These are phyloP conservation scores for Illadopsis cleaveri DNA, from an alignment of 2,113 vertebrate species.

Conservation along the genomic window DNA sequence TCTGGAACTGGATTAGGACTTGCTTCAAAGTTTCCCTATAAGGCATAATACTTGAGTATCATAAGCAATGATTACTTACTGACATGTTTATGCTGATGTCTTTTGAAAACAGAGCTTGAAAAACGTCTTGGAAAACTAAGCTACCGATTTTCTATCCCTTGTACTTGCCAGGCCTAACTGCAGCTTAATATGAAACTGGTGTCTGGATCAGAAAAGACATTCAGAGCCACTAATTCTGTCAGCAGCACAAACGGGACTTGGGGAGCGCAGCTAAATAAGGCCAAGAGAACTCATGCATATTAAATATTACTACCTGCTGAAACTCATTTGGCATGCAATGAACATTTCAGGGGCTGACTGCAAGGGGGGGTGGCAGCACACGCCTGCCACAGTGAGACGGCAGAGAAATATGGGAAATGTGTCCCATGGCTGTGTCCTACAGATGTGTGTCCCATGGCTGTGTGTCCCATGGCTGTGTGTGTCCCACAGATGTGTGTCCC, in stretches of 20 bases:
- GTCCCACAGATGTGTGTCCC: fast-evolving
- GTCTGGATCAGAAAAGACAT: neutral
- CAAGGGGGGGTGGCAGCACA: neutral
- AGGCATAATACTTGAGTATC: neutral
- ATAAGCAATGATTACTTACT: neutral
- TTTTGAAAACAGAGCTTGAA: constrained; percentile 11
- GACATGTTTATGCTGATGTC: neutral
- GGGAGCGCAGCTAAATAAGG: neutral
- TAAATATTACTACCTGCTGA: neutral
- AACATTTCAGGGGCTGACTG: neutral
- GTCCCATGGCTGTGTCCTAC: neutral
- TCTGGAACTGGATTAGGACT: neutral
- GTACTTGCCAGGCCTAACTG: constrained; percentile 24
- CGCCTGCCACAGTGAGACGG: fast-evolving
- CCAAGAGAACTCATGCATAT: neutral
- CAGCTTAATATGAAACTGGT: neutral
- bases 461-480: neutral
- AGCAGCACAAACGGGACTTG: neutral
- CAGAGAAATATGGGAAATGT: neutral
- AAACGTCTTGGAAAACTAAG: neutral
- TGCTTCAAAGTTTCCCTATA: neutral
- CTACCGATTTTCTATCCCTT: neutral
- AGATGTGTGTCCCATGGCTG: neutral
- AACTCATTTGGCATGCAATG: neutral
- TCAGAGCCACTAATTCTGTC: neutral